phyloP scores from a whole-genome alignment of 2,888 invertebrate genomes.

The Cheilosia grossa region DNA sequence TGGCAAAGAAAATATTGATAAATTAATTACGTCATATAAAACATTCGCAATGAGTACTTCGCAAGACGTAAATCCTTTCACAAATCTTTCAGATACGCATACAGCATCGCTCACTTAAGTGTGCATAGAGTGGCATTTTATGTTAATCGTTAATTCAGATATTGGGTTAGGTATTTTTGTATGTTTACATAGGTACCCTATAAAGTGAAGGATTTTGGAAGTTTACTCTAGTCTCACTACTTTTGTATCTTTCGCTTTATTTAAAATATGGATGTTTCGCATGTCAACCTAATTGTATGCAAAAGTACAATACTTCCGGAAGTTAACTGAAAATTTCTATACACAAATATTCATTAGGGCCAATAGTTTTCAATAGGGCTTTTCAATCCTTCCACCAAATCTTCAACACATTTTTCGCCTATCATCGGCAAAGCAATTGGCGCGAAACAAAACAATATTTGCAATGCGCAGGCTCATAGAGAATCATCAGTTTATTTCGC shows the following conservation, averaged over 20 bases:
- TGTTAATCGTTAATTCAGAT: conserved; percentile 42
- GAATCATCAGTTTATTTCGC: no score
- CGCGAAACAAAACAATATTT: neutral
- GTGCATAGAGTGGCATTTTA: conserved; percentile 25
- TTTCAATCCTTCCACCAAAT: conserved; percentile 51
- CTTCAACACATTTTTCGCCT: conserved; percentile 38
- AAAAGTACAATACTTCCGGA: conserved; percentile 53
- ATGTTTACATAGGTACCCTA: conserved; percentile 5
- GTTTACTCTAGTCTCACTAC: conserved; percentile 4
- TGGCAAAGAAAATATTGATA: no score
- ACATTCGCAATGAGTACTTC: no score
- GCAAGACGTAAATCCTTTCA: no score
- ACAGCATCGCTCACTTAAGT: conserved; percentile 26
- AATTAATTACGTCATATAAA: no score
- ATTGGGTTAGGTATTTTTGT: conserved; percentile 20
- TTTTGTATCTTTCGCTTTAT: conserved; percentile 29
- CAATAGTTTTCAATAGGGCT: conserved; percentile 64
- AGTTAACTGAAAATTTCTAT: conserved; percentile 53
- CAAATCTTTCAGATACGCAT: neutral
- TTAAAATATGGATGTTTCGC: conserved; percentile 49
- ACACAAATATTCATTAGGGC: conserved; percentile 68
- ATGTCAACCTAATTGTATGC: conserved; percentile 59
- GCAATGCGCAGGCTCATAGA: no score
- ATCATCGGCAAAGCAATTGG: conserved; percentile 40
- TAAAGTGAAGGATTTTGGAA: conserved; percentile 33